Conservation (phyloP, 2,113 vertebrate genomes). For the Salminus brasiliensis region DNA sequence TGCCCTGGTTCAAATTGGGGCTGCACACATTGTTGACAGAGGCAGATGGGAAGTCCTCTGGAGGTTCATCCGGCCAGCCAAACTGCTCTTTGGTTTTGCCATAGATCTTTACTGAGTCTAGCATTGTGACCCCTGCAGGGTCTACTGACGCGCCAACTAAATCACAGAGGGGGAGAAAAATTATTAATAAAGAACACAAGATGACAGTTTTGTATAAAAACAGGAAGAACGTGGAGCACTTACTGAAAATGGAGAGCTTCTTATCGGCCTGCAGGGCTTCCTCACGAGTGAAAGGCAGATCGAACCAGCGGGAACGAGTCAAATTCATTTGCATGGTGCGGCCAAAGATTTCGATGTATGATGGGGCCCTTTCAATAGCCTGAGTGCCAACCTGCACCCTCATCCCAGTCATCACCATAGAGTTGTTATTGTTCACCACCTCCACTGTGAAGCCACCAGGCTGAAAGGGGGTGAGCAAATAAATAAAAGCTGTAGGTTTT, state of each 20-base stretch:
- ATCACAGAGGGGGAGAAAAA: not conserved
- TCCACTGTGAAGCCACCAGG: constrained; percentile 96
- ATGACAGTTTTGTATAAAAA: not conserved
- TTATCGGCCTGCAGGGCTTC: constrained; percentile 98
- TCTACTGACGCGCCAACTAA: constrained; percentile 96
- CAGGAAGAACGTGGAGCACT: constrained; percentile 53
- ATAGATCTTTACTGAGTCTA: constrained; percentile 98
- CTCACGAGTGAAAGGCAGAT: constrained; percentile 95
- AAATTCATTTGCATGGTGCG: constrained; percentile 97
- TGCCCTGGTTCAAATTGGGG: constrained; percentile 89
- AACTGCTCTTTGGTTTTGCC: constrained; percentile 99
- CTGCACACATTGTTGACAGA: constrained; percentile 94
- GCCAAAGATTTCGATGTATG: constrained; percentile 94
- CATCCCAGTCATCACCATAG: constrained; percentile 99
- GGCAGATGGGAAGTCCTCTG: constrained; percentile 93
- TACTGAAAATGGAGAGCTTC: constrained; percentile 95
- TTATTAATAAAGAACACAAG: not conserved
- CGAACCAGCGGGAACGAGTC: constrained; percentile 97
- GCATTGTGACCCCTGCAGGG: constrained; percentile 97
- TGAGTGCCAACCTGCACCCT: constrained; percentile 95
- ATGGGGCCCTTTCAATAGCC: constrained; percentile 91
- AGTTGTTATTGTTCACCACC: constrained; percentile 93
- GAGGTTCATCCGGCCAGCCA: constrained; percentile 97
- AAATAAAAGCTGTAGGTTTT: not conserved
- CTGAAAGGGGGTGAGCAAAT: constrained; percentile 67